Evolutionary conservation across 2,797 vertebrate species (phyloP), one percentile per base, ranked within the genome.

Genomic region (Vipera latastei): DNA sequence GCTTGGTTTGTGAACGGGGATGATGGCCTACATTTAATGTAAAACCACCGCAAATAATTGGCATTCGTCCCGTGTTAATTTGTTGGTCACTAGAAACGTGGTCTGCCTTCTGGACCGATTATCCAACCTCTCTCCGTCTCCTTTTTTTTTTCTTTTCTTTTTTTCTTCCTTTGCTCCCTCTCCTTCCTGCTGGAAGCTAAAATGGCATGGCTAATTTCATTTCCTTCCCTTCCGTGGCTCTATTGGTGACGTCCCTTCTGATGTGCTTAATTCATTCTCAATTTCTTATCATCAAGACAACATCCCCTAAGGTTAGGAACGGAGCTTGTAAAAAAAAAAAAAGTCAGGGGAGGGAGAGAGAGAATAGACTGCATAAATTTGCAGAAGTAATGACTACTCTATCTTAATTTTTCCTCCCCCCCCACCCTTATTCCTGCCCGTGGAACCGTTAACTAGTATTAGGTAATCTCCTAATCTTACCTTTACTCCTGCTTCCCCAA

Each of bases 211-310:
- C 98, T 99, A 98, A 99, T 99, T 99, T 99, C 98, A 98, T 99
- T 97, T 97, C 97, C 57, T 97, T 97, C 97, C 95, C 96, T 97
- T 98, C 95, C 96, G 98, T 98, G 98, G 98, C 98, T 98, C 98
- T 98, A 98, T 99, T 98, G 98, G 98, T 98, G 98, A 98, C 98
- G 98, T 98, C 97, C 98, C 98, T 98, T 98, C 98, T 98, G 92
- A 99, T 99, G 98, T 98, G 97, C 99, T 99, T 99, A 99, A 99
- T 99, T 99, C 98, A 98, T 98, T 98, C 98, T 98, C 98, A 98
- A 98, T 99, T 99, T 98, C 98, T 98, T 99, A 98, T 99, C 99
- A 99, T 99, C 99, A 99, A 99, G 97, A 63, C 95, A 98, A 98
- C 98, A 98, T 98, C 98, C 99, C 99, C 98, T 98, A 98, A 98